Evolutionary conservation across 2,888 invertebrate species (phyloP).

Genomic region (Alitta virens): DNA sequence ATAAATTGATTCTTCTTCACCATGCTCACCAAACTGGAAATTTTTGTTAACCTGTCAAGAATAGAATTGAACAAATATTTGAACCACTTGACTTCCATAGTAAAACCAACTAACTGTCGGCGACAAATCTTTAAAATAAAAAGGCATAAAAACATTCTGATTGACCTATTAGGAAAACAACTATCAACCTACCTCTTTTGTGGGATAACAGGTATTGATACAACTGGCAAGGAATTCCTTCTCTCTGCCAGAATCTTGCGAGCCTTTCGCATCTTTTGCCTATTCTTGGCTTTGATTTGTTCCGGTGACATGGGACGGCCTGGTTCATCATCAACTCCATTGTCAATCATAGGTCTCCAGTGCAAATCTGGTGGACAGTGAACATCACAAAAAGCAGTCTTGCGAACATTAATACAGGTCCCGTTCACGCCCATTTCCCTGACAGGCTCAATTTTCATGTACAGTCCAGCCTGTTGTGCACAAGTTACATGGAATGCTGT

Average conservation of each 20-base stretch:
- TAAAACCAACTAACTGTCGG: no score
- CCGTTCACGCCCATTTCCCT: conserved; percentile 26
- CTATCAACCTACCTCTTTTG: conserved; percentile 33
- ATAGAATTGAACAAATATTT: background rate
- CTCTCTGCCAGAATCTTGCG: conserved; percentile 84
- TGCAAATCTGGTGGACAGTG: conserved; percentile 73
- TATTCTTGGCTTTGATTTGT: conserved; percentile 54
- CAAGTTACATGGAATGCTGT: conserved; percentile 99
- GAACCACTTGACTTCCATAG: no score
- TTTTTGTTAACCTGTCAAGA: conserved; percentile 72
- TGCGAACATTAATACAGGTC: conserved; percentile 65
- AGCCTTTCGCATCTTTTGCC: conserved; percentile 83
- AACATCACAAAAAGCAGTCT: conserved; percentile 93
- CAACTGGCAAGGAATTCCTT: conserved; percentile 83
- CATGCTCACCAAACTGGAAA: conserved; percentile 72
- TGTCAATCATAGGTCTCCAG: conserved; percentile 39
- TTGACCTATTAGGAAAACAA: no score
- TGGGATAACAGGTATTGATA: conserved; percentile 87
- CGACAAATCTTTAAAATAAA: no score
- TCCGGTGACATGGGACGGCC: conserved; percentile 41
- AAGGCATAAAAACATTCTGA: no score
- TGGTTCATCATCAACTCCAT: conserved; percentile 39
- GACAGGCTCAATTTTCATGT: conserved; percentile 85
- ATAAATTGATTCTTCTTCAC: conserved; percentile 79
- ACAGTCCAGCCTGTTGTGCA: conserved; percentile 86